These are phyloP conservation scores for Leuciscus waleckii DNA, from an alignment of 2,797 vertebrate genomes.

Conservation along the genomic window DNA sequence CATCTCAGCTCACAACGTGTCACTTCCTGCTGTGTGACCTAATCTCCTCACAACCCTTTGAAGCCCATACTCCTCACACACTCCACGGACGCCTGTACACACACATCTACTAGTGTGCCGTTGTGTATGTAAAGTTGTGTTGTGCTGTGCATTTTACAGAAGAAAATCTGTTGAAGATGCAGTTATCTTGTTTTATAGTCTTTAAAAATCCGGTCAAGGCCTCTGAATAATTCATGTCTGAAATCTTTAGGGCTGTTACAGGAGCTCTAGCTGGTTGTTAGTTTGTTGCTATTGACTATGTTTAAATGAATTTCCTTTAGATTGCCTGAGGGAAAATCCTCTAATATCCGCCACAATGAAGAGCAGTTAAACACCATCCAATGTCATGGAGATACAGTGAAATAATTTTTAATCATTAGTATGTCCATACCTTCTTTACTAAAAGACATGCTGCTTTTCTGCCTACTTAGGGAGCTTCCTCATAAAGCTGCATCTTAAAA, in stretches of 20 bases:
- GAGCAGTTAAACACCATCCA: constrained; percentile 42
- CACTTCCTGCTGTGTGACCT: constrained; percentile 60
- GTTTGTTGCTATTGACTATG: constrained; percentile 57
- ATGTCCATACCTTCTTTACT: not conserved
- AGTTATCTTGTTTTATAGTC: constrained; percentile 47
- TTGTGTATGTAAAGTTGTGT: constrained; percentile 31
- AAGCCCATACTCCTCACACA: constrained; percentile 1
- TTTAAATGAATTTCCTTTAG: constrained; percentile 59
- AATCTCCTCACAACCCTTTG: constrained; percentile 33
- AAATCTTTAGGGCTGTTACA: constrained; percentile 45
- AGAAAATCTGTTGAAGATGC: constrained; percentile 40
- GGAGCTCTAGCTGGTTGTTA: constrained; percentile 42
- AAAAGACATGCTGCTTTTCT: not conserved
- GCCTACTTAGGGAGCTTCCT: not conserved
- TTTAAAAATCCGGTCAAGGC: constrained; percentile 46
- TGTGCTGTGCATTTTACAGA: constrained; percentile 34
- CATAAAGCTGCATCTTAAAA: not conserved
- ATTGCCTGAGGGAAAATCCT: constrained; percentile 53
- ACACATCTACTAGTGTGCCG: constrained; percentile 8
- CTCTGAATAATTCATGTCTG: constrained; percentile 51
- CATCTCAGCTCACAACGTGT: constrained; percentile 34
- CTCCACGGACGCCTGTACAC: not conserved
- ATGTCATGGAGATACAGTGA: not conserved
- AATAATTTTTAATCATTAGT: constrained; percentile 1
- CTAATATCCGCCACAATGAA: constrained; percentile 56